Conservation (phyloP, 2,797 vertebrate species). For the Lates japonicus region DNA sequence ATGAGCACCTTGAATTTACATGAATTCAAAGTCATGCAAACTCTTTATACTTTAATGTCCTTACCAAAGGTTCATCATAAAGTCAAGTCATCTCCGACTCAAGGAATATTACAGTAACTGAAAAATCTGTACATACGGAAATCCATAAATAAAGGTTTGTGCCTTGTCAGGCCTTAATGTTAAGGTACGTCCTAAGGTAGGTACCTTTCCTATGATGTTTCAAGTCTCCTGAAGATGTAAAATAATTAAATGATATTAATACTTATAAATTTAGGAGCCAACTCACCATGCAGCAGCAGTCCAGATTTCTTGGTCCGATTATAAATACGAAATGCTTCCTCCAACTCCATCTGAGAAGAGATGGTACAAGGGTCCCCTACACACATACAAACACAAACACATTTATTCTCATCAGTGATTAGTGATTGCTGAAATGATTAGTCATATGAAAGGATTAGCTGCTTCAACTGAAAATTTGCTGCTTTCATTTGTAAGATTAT, state of each 20-base stretch:
- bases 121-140: neutral
- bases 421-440: neutral
- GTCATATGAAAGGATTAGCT: neutral
- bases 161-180: neutral
- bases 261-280: neutral
- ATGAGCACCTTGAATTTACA: neutral
- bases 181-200: neutral
- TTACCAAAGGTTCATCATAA: neutral
- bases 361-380: conserved; percentile 97
- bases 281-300: conserved; percentile 92
- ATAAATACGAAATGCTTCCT: conserved; percentile 94
- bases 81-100: neutral
- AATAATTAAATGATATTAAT: neutral
- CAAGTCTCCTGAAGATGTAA: neutral
- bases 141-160: too few species aligned
- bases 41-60: neutral
- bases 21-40: neutral
- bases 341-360: conserved; percentile 97
- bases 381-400: conserved; percentile 42
- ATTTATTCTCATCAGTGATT: neutral
- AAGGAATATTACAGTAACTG: neutral
- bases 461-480: neutral
- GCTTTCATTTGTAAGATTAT: neutral
- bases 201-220: neutral
- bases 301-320: conserved; percentile 85